Base-by-base conservation (phyloP, 2,113 vertebrate genomes). In the Halichoerus grypus region DNA sequence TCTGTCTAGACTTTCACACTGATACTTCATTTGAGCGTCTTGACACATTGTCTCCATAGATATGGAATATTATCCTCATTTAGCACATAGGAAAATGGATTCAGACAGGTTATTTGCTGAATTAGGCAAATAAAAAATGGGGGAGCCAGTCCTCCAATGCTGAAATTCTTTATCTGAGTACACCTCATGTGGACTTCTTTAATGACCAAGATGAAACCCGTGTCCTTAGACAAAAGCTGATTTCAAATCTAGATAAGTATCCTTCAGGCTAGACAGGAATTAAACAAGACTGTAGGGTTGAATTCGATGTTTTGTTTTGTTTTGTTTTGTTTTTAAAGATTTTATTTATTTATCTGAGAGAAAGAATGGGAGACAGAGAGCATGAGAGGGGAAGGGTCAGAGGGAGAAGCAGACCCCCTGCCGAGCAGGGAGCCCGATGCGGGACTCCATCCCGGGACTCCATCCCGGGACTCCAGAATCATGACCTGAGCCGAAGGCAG, bases 121-220 rank as follows among this genome's bases (percentile, higher is more conserved):
- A 46, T 72, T 46, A 86, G 24, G 59, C 42, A 95, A 96, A 93
- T 77, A 63, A 95, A 88, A 93, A 71, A 57, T 24, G 72, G 19
- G 16, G 21, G 9, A 61, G 7, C 13, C 31, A 83, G 22, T 55
- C 28, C 12, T 87, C 39, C 84, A 55, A 49, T n/a, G 24, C 1
- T 61, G 24, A 69, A 77, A 55, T 83, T 82, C n/a, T 84, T 92
- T 83, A 53, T 85, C 53, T 36, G 24, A 69, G 21, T 79, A 88
- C 2, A 33, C 9, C 31, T 79, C n/a, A 53, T 33, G 5, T 95
- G 28, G 26, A 67, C 69, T 95, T 91, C 13, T 94, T 71, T 57
- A 85, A 81, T 72, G 46, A 94, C 5, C 12, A 9, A 96, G 28
- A 11, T 96, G 26, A 95, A 10, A 97, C 79, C 24, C 74, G 1